A percentile compares a stretch with the other conserved stretches of the same genome.
Conservation (phyloP, 2,888 invertebrate species). For the Bruchidius siliquastri region DNA sequence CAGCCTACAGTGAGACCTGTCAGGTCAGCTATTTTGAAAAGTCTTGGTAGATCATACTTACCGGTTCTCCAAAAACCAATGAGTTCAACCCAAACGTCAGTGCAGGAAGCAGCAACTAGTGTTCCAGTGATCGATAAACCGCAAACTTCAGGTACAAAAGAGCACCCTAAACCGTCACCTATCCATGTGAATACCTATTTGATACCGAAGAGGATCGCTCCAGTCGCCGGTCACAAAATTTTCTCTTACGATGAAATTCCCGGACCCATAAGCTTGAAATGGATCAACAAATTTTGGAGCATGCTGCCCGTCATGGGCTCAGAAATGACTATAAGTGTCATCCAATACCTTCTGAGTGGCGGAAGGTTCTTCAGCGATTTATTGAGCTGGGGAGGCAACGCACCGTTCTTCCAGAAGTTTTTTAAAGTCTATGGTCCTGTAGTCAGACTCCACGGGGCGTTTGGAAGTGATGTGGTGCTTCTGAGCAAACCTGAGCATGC, state of each 20-base stretch:
- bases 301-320: slow-evolving; percentile 60
- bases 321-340: slow-evolving; percentile 53
- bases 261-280: slow-evolving; percentile 56
- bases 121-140: neutral
- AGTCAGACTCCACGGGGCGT: slow-evolving; percentile 60
- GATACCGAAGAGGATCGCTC: neutral
- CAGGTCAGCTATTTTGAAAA: neutral
- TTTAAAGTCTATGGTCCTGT: slow-evolving; percentile 59
- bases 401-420: slow-evolving; percentile 45
- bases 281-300: slow-evolving; percentile 55
- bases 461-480: slow-evolving; percentile 60
- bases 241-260: slow-evolving; percentile 59
- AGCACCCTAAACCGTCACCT: neutral
- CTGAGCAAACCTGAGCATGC: slow-evolving; percentile 62
- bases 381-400: slow-evolving; percentile 48
- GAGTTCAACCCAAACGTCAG: neutral
- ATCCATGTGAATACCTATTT: neutral
- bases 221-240: neutral
- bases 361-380: slow-evolving; percentile 48
- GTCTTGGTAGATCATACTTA: neutral
- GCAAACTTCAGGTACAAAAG: neutral
- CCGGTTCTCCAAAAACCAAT: neutral
- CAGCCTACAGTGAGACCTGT: neutral
- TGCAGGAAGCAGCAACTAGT: neutral
- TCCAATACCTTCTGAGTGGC: slow-evolving; percentile 52